Conservation (phyloP, 1,140 invertebrate species). For the Drosophila tani region DNA sequence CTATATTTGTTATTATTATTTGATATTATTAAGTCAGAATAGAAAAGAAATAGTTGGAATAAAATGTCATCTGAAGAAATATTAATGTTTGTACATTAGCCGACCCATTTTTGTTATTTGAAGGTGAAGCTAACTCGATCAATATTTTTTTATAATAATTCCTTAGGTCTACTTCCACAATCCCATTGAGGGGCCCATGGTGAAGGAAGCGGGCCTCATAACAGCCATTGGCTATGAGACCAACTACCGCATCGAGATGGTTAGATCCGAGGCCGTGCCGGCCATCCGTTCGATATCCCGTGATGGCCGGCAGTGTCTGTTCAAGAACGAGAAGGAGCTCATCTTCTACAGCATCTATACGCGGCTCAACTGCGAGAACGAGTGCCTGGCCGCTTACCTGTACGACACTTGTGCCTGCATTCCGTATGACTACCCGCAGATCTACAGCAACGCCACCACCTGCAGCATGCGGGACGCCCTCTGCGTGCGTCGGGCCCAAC, state of each 20-base stretch:
- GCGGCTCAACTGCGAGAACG: slow-evolving; percentile 88
- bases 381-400: slow-evolving; percentile 89
- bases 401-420: slow-evolving; percentile 88
- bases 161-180: slow-evolving; percentile 87
- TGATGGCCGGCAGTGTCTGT: slow-evolving; percentile 90
- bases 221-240: slow-evolving; percentile 89
- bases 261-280: slow-evolving; percentile 87
- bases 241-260: slow-evolving; percentile 88
- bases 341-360: slow-evolving; percentile 86
- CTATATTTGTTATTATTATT: too few relatives aligned
- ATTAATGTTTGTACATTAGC: too few relatives aligned
- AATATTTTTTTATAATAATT: background rate
- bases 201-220: slow-evolving; percentile 89
- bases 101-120: too few relatives aligned
- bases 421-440: slow-evolving; percentile 88
- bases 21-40: too few relatives aligned
- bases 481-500: slow-evolving; percentile 41
- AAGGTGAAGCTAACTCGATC: too few relatives aligned
- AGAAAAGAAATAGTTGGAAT: too few relatives aligned
- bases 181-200: slow-evolving; percentile 90
- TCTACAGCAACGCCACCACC: slow-evolving; percentile 58
- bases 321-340: slow-evolving; percentile 88
- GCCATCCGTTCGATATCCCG: slow-evolving; percentile 87
- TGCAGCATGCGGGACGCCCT: slow-evolving; percentile 51
- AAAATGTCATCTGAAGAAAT: too few relatives aligned